Evolutionary conservation across 1,140 invertebrate genomes (phyloP).

Genomic region (Sminthurides bifidus): DNA sequence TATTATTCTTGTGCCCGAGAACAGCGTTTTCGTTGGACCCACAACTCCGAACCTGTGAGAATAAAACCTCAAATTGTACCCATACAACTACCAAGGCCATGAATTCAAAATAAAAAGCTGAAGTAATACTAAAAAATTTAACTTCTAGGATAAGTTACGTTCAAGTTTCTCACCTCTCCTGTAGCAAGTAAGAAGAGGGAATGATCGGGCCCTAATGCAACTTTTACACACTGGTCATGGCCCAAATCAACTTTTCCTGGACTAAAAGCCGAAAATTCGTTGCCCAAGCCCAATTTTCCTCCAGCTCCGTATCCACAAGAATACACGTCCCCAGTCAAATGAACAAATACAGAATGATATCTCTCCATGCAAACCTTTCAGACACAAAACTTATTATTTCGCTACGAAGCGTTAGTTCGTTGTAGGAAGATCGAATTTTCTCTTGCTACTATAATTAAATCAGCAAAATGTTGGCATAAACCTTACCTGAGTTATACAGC

Average conservation of each 20-base stretch:
- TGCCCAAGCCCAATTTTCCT: conserved; percentile 51
- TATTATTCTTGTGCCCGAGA: conserved; percentile 45
- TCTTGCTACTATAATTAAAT: too few relatives aligned
- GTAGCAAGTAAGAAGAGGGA: conserved; percentile 50
- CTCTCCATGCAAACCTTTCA: conserved; percentile 49
- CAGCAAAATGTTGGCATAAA: too few relatives aligned
- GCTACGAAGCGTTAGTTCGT: neutral
- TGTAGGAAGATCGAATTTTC: neutral
- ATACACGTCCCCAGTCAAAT: conserved; percentile 45
- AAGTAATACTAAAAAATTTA: too few relatives aligned
- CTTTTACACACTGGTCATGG: conserved; percentile 32
- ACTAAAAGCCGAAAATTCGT: conserved; percentile 44
- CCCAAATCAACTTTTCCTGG: conserved; percentile 44
- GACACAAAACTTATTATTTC: neutral
- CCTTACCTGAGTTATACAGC: neutral
- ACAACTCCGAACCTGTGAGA: conserved; percentile 48
- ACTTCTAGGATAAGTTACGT: too few relatives aligned
- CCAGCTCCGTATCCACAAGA: conserved; percentile 62
- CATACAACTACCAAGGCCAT: too few relatives aligned
- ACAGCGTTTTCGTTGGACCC: conserved; percentile 53
- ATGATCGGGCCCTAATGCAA: conserved; percentile 47
- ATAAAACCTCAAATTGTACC: neutral
- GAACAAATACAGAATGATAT: conserved; percentile 58
- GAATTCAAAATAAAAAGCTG: conserved; percentile 10
- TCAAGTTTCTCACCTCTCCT: conserved; percentile 43